Evolutionary conservation across 2,797 vertebrate species (phyloP).

Genomic region (Picus viridis): DNA sequence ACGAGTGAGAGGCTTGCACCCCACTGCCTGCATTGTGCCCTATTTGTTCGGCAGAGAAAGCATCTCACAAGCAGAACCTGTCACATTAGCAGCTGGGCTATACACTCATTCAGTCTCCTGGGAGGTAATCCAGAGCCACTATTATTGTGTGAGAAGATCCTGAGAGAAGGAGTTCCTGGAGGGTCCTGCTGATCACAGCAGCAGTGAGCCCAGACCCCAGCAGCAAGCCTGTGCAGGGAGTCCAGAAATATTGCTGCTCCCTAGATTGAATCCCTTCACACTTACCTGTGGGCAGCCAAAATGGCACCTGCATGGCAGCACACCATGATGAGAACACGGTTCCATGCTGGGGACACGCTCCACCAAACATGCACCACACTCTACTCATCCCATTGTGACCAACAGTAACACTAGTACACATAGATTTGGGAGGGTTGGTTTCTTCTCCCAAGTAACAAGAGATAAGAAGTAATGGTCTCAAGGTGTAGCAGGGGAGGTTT

Average conservation of each 20-base stretch:
- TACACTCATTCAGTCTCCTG: not conserved
- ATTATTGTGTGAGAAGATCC: fast-evolving
- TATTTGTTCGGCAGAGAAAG: not conserved
- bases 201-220: not conserved
- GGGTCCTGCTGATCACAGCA: not conserved
- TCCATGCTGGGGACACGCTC: no score
- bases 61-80: not conserved
- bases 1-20: not conserved
- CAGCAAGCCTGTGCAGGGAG: fast-evolving
- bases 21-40: not conserved
- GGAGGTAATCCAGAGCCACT: not conserved
- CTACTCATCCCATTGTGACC: not conserved
- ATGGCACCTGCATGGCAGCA: fast-evolving
- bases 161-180: not conserved
- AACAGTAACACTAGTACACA: fast-evolving
- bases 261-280: fast-evolving
- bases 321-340: fast-evolving
- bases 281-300: fast-evolving
- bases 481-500: not conserved
- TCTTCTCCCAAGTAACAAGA: not conserved
- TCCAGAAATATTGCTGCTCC: fast-evolving
- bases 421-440: not conserved
- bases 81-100: not conserved
- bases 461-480: not conserved
- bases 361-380: not conserved